Conservation (phyloP, 2,113 vertebrate genomes). For the Thinocorus orbignyianus region DNA sequence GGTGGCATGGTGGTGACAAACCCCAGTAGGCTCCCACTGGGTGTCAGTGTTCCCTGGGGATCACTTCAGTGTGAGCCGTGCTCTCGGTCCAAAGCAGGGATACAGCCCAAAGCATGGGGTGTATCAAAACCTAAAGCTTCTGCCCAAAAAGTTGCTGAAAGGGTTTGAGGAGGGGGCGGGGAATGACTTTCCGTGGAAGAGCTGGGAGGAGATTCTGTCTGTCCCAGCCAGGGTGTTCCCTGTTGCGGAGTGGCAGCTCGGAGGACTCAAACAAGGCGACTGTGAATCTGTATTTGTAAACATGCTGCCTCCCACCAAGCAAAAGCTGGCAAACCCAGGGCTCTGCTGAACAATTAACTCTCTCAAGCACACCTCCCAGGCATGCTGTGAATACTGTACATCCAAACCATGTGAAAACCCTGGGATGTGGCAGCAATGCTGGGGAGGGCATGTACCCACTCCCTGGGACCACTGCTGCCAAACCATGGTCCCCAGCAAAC, state of each 20-base stretch:
- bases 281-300: not conserved
- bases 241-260: not conserved
- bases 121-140: not conserved
- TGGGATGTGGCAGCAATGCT: not conserved
- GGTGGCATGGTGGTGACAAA: not conserved
- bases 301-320: not conserved
- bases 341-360: not conserved
- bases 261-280: not conserved
- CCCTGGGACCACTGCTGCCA: rapidly evolving
- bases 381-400: rapidly evolving
- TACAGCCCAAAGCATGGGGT: rapidly evolving
- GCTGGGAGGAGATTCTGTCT: not conserved
- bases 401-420: rapidly evolving
- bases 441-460: not conserved
- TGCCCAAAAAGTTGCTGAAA: not conserved
- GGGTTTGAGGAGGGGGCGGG: not conserved
- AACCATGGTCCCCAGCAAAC: not conserved
- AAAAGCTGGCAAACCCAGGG: not conserved
- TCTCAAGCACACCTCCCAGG: too few species aligned
- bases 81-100: not conserved
- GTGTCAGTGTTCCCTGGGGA: not conserved
- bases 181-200: not conserved
- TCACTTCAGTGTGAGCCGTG: rapidly evolving
- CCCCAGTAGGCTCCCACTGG: rapidly evolving
- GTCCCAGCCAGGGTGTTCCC: rapidly evolving